phyloP scores from a whole-genome alignment of 2,888 invertebrate species.

The Tipula lateralis region DNA sequence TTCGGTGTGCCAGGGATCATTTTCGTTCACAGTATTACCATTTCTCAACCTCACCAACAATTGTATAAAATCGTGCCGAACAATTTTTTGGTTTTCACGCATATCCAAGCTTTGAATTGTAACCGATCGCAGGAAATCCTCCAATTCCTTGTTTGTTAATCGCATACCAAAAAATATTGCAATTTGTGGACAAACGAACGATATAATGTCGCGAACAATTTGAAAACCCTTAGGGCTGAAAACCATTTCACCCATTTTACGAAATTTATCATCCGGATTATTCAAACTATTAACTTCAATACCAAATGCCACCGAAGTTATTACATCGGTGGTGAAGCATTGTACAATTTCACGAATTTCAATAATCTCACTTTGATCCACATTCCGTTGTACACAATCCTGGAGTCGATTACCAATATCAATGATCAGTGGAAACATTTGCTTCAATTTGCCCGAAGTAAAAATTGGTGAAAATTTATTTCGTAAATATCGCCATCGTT shows the following conservation, averaged over 20 bases:
- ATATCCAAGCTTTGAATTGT: background rate
- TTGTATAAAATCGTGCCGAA: background rate
- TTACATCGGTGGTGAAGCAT: background rate
- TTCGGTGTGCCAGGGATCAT: background rate
- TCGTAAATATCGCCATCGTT: slow-evolving; percentile 57
- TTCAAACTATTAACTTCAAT: background rate
- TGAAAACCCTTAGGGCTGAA: background rate
- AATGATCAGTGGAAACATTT: slow-evolving; percentile 55
- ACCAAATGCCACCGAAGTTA: slow-evolving; percentile 25
- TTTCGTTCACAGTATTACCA: background rate
- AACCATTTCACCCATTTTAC: background rate
- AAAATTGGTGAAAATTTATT: slow-evolving; percentile 58
- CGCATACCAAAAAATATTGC: background rate
- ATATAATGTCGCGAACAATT: background rate
- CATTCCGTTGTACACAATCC: slow-evolving; percentile 20
- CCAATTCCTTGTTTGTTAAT: background rate
- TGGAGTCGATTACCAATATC: slow-evolving; percentile 52
- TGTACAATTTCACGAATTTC: background rate
- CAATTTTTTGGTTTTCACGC: slow-evolving; percentile 14
- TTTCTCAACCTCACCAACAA: background rate
- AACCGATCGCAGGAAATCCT: background rate
- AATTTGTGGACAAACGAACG: background rate
- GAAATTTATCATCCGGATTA: background rate
- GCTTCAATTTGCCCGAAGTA: slow-evolving; percentile 58
- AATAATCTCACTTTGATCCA: background rate